A percentile compares a stretch with the other conserved stretches of the same genome.
phyloP scores from a whole-genome alignment of 2,797 vertebrate species.

The Pangasius sanitwongsei region DNA sequence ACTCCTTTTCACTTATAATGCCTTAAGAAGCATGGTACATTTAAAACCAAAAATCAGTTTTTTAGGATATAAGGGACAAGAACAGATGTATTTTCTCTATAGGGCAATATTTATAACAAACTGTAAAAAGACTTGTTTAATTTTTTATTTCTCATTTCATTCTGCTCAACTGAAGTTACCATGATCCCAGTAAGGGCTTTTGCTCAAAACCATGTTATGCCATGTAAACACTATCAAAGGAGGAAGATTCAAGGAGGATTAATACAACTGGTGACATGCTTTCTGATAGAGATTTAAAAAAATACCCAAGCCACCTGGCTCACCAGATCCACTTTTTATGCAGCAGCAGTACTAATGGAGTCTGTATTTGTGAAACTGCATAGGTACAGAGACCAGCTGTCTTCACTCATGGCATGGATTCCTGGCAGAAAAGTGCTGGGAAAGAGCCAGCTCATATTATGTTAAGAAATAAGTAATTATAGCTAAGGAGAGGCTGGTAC shows the following conservation, averaged over 20 bases:
- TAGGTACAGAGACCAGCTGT: slow-evolving; percentile 49
- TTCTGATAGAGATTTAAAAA: slow-evolving; percentile 34
- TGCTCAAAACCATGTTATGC: slow-evolving; percentile 16
- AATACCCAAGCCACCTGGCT: slow-evolving; percentile 42
- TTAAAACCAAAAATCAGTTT: background rate
- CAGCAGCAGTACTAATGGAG: background rate
- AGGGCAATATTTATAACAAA: background rate
- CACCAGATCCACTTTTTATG: slow-evolving; percentile 18
- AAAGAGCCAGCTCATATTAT: slow-evolving; percentile 70
- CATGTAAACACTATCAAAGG: slow-evolving; percentile 21
- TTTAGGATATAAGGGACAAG: background rate
- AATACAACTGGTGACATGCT: slow-evolving; percentile 38
- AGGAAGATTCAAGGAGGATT: slow-evolving; percentile 29
- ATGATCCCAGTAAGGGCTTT: slow-evolving; percentile 30
- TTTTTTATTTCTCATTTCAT: background rate
- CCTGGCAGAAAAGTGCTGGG: slow-evolving; percentile 62
- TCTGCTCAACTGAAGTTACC: slow-evolving; percentile 6
- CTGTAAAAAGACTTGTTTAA: background rate
- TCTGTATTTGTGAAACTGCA: background rate
- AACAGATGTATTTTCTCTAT: background rate
- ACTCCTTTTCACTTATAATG: slow-evolving; percentile 13
- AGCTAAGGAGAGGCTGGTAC: slow-evolving; percentile 66
- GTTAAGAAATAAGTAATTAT: slow-evolving; percentile 77
- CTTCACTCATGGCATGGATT: slow-evolving; percentile 54
- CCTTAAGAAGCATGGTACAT: background rate